phyloP scores from a whole-genome alignment of 2,113 vertebrate genomes.

The Pungitius pungitius region DNA sequence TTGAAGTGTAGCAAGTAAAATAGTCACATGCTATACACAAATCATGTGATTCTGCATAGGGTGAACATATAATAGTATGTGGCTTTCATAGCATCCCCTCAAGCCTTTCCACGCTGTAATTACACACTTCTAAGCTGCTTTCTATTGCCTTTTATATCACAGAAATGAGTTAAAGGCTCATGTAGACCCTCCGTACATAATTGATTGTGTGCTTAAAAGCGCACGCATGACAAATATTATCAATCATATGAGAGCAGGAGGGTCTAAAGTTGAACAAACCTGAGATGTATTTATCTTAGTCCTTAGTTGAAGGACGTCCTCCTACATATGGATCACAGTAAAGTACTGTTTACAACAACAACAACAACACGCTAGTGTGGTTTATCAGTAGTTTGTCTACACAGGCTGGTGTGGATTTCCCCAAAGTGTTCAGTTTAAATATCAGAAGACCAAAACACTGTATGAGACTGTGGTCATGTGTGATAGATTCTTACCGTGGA shows the following conservation, averaged over 20 bases:
- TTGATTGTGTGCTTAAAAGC: constrained; percentile 21
- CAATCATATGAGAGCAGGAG: constrained; percentile 7
- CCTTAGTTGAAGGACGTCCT: constrained; percentile 24
- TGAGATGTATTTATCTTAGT: neutral
- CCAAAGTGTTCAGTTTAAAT: constrained; percentile 6
- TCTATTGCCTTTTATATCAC: constrained; percentile 32
- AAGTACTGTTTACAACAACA: too few relatives aligned
- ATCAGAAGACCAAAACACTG: constrained; percentile 9
- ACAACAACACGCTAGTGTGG: neutral
- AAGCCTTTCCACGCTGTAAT: constrained; percentile 23
- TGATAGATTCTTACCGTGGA: constrained; percentile 1
- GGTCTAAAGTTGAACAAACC: constrained; percentile 2
- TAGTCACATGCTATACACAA: constrained; percentile 29
- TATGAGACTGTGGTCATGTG: neutral
- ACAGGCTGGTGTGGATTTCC: neutral
- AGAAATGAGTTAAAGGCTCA: constrained; percentile 44
- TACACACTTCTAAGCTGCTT: constrained; percentile 23
- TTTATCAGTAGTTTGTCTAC: neutral
- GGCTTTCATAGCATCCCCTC: constrained; percentile 37
- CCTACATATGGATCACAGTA: constrained; percentile 46
- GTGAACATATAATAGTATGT: constrained; percentile 20
- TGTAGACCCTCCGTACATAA: constrained; percentile 25
- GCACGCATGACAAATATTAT: neutral
- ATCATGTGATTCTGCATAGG: constrained; percentile 37
- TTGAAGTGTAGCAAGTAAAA: constrained; percentile 32